A percentile compares a stretch with the other conserved stretches of the same genome.
phyloP scores from a whole-genome alignment of 2,113 vertebrate genomes.

The Panthera tigris region DNA sequence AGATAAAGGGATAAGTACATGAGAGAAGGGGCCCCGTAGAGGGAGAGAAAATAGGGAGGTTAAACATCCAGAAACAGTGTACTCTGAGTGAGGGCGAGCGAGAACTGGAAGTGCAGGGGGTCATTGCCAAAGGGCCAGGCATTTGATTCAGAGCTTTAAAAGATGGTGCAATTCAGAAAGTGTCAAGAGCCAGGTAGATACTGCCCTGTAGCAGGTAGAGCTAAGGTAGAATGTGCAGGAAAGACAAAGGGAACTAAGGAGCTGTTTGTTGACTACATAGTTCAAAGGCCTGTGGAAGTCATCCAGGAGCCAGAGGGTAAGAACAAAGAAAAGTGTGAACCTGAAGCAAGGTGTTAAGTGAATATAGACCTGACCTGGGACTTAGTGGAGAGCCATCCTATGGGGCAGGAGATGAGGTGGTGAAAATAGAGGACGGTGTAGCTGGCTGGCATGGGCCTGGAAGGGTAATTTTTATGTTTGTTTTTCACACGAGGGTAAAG shows the following conservation, averaged over 20 bases:
- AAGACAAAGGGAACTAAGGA: background rate
- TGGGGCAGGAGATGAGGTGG: rapidly evolving
- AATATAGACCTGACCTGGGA: too few species aligned
- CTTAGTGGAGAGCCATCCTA: background rate
- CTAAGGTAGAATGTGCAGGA: too few species aligned
- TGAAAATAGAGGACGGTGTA: background rate
- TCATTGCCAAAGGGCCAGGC: background rate
- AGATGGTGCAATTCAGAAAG: background rate
- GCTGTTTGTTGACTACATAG: background rate
- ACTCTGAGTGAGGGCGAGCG: background rate
- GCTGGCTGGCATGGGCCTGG: background rate
- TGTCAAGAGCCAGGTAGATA: background rate
- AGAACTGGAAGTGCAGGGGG: background rate
- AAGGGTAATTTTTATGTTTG: background rate
- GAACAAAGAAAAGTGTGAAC: background rate
- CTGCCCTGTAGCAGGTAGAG: background rate
- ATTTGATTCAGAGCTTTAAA: background rate
- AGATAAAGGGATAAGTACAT: background rate
- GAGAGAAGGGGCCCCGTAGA: background rate
- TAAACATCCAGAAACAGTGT: background rate
- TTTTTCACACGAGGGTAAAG: background rate
- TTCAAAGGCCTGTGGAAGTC: background rate
- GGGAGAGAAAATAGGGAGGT: background rate
- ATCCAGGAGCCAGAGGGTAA: background rate
- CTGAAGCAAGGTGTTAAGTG: background rate